phyloP scores from a whole-genome alignment of 2,888 invertebrate species.

The Apamea monoglypha region DNA sequence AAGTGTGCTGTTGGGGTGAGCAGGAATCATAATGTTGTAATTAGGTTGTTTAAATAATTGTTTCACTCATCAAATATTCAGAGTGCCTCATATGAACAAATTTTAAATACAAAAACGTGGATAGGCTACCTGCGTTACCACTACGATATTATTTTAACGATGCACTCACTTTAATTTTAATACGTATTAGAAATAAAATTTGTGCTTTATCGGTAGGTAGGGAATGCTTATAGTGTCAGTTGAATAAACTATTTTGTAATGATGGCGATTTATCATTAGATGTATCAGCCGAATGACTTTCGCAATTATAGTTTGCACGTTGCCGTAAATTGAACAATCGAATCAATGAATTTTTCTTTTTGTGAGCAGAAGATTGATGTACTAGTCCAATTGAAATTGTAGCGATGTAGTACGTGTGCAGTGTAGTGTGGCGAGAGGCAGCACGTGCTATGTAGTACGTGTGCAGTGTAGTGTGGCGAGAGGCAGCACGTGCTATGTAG shows the following conservation, averaged over 20 bases:
- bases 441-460: too few relatives aligned
- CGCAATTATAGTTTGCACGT: not conserved
- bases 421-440: not conserved
- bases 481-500: too few relatives aligned
- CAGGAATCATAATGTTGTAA: not conserved
- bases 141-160: not conserved
- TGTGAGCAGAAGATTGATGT: not conserved
- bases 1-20: not conserved
- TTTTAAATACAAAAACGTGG: not conserved
- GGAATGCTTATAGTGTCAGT: not conserved
- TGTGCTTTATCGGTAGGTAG: not conserved
- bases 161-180: not conserved
- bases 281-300: not conserved
- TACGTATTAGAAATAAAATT: not conserved
- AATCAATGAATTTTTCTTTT: not conserved
- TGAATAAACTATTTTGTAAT: not conserved
- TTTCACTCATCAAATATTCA: not conserved
- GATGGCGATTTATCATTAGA: not conserved
- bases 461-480: too few relatives aligned
- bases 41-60: not conserved
- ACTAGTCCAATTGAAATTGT: conserved; percentile 4
- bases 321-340: not conserved
- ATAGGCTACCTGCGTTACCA: not conserved
- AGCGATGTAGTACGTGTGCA: not conserved
- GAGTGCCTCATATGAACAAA: not conserved